Evolutionary conservation across 2,113 vertebrate species (phyloP).

Genomic region (Varanus komodoensis): DNA sequence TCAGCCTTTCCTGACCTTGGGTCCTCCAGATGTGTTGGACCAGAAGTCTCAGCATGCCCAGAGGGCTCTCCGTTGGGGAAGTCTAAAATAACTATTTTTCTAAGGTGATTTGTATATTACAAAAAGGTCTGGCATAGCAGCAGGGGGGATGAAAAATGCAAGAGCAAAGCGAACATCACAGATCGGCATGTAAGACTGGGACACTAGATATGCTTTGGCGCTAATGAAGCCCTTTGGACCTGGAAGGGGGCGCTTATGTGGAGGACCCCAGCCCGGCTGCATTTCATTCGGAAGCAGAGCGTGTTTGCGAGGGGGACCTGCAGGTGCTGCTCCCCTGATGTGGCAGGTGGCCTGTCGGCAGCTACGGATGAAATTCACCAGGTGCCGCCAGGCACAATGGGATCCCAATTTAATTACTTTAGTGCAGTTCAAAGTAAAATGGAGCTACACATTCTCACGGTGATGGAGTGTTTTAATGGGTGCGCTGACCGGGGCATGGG

Average conservation of each 20-base stretch:
- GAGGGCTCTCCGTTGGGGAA: no score
- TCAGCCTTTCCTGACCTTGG: no score
- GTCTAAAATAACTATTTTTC: neutral
- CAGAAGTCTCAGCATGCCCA: no score
- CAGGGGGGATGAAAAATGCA: neutral
- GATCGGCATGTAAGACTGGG: neutral
- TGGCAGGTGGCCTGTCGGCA: neutral
- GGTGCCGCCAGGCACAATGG: conserved; percentile 45
- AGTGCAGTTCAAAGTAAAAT: neutral
- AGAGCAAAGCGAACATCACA: neutral
- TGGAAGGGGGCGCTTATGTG: neutral
- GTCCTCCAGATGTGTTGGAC: no score
- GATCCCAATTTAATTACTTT: conserved; percentile 55
- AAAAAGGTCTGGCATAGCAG: neutral
- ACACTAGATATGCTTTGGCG: no score
- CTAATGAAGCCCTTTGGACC: neutral
- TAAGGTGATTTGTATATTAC: neutral
- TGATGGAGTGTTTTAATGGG: conserved; percentile 50
- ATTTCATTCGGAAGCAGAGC: neutral
- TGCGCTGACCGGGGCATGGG: conserved; percentile 27
- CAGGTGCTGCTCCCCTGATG: neutral
- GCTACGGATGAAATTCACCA: conserved; percentile 61
- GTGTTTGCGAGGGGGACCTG: conserved; percentile 18
- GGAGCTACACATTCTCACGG: neutral
- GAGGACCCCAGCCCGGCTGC: neutral